These are phyloP conservation scores for Struthidea cinerea DNA, from an alignment of 2,113 vertebrate species.

Conservation along the genomic window DNA sequence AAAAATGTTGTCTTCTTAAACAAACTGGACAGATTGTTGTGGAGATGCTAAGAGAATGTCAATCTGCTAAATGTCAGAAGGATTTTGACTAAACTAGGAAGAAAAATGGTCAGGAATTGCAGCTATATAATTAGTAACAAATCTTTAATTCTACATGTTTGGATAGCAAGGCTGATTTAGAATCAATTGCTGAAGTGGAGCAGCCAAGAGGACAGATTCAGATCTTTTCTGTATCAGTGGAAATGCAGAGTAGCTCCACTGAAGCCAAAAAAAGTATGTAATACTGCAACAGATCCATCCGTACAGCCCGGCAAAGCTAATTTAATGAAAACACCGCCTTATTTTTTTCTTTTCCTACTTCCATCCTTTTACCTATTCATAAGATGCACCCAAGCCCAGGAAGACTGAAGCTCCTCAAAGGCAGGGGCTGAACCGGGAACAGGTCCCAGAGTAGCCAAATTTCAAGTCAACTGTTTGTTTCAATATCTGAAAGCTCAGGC, in stretches of 20 bases:
- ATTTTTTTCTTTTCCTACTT: not conserved
- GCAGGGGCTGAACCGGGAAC: not conserved
- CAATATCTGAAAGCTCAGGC: not conserved
- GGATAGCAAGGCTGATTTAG: not conserved
- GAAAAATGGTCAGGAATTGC: conserved; percentile 34
- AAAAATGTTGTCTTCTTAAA: conserved; percentile 51
- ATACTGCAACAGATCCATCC: not conserved
- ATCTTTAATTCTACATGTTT: conserved; percentile 36
- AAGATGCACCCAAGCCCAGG: not conserved
- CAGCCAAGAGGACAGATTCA: not conserved
- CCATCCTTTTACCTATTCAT: not conserved
- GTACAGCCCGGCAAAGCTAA: not conserved
- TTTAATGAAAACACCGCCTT: not conserved
- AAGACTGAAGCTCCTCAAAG: not conserved
- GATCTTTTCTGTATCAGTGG: not conserved
- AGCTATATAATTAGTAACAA: conserved; percentile 23
- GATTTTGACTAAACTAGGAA: conserved; percentile 50
- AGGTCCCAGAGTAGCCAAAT: not conserved
- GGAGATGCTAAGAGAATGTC: conserved; percentile 44
- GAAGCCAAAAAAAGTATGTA: not conserved
- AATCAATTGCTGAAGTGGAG: conserved; percentile 1
- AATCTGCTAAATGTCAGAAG: conserved; percentile 57
- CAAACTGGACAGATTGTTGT: conserved; percentile 49
- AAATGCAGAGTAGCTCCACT: not conserved
- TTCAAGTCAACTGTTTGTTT: not conserved